Evolutionary conservation across 2,113 vertebrate species (phyloP).

Genomic region (Gallinago undulata): DNA sequence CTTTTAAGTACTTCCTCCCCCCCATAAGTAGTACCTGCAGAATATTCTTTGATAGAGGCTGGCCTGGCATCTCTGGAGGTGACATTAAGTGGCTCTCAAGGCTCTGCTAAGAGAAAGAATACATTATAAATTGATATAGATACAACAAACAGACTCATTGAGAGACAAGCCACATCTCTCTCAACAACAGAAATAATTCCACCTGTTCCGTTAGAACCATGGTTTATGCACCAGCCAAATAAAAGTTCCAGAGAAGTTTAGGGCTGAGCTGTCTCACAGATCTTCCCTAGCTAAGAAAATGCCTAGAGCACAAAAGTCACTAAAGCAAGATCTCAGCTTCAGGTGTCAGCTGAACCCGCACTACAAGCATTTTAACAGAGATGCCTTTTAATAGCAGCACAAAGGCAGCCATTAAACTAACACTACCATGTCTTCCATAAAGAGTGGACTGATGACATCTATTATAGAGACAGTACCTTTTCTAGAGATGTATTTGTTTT

Average conservation of each 20-base stretch:
- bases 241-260: background rate
- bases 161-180: background rate
- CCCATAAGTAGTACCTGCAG: constrained; percentile 80
- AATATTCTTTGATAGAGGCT: constrained; percentile 87
- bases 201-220: background rate
- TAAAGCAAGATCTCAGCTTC: background rate
- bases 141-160: background rate
- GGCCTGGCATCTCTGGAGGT: constrained; percentile 79
- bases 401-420: background rate
- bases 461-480: background rate
- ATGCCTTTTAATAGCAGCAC: background rate
- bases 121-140: background rate
- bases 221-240: background rate
- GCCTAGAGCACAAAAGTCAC: background rate
- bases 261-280: background rate
- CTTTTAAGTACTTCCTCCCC: background rate
- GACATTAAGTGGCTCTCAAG: constrained; percentile 84
- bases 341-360: background rate
- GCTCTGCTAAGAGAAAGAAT: constrained; percentile 75
- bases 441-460: background rate
- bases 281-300: background rate
- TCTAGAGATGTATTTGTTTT: background rate
- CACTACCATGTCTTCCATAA: background rate
- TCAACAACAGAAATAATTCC: background rate
- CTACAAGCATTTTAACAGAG: background rate